These are phyloP conservation scores for Loriculus beryllinus DNA, from an alignment of 2,797 vertebrate genomes.

Conservation along the genomic window DNA sequence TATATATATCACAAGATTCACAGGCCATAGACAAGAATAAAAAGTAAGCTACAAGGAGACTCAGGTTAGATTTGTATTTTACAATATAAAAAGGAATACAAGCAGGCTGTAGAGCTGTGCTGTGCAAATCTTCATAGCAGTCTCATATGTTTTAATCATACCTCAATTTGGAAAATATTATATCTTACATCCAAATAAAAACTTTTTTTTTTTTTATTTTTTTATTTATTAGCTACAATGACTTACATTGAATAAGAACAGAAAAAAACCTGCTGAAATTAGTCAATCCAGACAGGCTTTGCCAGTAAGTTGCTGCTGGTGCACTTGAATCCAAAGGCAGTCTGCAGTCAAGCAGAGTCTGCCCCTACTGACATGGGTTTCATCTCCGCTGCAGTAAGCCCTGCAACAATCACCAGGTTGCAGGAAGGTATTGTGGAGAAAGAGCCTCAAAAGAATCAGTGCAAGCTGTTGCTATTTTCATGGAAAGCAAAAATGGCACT, in stretches of 20 bases:
- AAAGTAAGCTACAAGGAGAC: not conserved
- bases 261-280: not conserved
- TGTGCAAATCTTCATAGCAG: not conserved
- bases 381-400: not conserved
- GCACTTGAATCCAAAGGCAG: not conserved
- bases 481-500: not conserved
- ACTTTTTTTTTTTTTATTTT: not conserved
- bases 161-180: not conserved
- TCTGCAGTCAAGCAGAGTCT: not conserved
- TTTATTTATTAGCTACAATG: constrained; percentile 31
- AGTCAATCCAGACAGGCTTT: not conserved
- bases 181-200: constrained; percentile 18
- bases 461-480: not conserved
- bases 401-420: not conserved
- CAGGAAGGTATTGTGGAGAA: not conserved
- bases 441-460: not conserved
- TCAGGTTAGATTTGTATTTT: constrained; percentile 11
- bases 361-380: not conserved
- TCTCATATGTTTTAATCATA: constrained; percentile 32
- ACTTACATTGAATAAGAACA: constrained; percentile 9
- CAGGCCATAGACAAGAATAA: not conserved
- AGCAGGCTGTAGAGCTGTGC: not conserved
- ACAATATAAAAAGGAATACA: not conserved
- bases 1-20: not conserved
- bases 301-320: not conserved